A percentile compares a stretch with the other conserved stretches of the same genome.
Conservation (phyloP, 2,888 invertebrate species). For the Agriopis marginaria region DNA sequence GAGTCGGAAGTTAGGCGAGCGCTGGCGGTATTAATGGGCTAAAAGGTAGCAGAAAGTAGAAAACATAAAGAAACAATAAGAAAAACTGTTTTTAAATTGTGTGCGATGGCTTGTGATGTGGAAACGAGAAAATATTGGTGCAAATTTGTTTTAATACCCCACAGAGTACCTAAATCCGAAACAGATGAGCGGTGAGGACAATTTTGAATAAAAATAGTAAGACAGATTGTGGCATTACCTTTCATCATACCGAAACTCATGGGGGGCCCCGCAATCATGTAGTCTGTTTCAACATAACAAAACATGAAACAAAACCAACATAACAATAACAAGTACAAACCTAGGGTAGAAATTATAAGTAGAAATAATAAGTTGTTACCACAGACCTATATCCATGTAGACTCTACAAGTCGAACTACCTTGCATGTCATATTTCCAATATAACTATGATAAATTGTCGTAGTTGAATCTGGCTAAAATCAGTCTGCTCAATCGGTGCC, state of each 20-base stretch:
- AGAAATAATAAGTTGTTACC: slow-evolving; percentile 49
- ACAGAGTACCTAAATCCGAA: slow-evolving; percentile 77
- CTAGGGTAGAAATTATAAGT: slow-evolving; percentile 45
- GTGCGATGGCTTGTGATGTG: slow-evolving; percentile 70
- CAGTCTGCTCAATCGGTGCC: too few relatives aligned
- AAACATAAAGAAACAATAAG: slow-evolving; percentile 35
- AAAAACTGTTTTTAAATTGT: slow-evolving; percentile 7
- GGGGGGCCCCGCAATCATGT: slow-evolving; percentile 92
- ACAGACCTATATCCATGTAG: too few relatives aligned
- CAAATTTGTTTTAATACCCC: slow-evolving; percentile 73
- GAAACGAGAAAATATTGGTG: slow-evolving; percentile 71
- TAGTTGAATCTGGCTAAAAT: too few relatives aligned
- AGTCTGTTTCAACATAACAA: slow-evolving; percentile 88
- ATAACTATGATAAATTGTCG: too few relatives aligned
- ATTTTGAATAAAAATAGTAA: slow-evolving; percentile 73
- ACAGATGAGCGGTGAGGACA: slow-evolving; percentile 71
- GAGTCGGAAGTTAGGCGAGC: slow-evolving; percentile 66
- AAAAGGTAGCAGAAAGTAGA: slow-evolving; percentile 55
- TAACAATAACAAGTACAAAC: slow-evolving; percentile 86
- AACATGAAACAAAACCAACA: slow-evolving; percentile 90
- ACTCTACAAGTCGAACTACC: too few relatives aligned
- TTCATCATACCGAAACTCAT: slow-evolving; percentile 95
- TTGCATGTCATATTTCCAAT: too few relatives aligned
- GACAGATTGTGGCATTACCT: slow-evolving; percentile 88
- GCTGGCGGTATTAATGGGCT: slow-evolving; percentile 65